Conservation (phyloP, 2,113 vertebrate species). For the Salvelinus namaycush region DNA sequence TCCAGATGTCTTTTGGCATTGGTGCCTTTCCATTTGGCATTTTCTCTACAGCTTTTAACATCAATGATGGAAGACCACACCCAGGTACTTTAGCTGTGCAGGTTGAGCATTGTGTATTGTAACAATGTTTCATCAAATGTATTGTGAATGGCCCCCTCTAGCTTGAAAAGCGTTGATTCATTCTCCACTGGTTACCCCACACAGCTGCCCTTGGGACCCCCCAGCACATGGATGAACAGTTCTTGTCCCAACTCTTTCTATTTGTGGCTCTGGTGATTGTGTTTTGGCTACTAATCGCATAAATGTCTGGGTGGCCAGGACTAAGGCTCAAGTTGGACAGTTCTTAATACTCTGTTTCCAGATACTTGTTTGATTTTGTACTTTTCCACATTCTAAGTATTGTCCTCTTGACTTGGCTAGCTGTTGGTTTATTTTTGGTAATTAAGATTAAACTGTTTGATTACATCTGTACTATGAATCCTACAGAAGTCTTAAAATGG, state of each 20-base stretch:
- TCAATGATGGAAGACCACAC: conserved; percentile 93
- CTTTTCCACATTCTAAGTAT: background rate
- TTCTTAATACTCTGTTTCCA: background rate
- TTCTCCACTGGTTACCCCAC: background rate
- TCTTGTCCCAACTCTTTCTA: conserved; percentile 96
- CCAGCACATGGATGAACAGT: conserved; percentile 95
- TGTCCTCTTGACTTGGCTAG: background rate
- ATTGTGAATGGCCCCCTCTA: background rate
- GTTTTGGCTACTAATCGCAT: conserved; percentile 98
- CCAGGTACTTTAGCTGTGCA: conserved; percentile 78
- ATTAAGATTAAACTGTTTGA: background rate
- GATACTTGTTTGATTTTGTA: background rate
- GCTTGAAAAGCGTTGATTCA: background rate
- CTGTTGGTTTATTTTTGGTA: background rate
- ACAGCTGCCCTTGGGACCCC: conserved; percentile 94
- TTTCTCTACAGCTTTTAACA: conserved; percentile 98
- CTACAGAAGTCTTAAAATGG: background rate
- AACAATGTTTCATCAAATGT: too few relatives aligned
- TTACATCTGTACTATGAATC: background rate
- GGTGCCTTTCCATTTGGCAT: conserved; percentile 98
- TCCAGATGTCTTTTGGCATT: conserved; percentile 99
- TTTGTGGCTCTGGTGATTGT: conserved; percentile 97
- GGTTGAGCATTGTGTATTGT: too few relatives aligned
- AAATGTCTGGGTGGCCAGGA: conserved; percentile 27
- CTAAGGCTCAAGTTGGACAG: background rate